phyloP scores from a whole-genome alignment of 2,888 invertebrate genomes.

The Tenthredo amoena region DNA sequence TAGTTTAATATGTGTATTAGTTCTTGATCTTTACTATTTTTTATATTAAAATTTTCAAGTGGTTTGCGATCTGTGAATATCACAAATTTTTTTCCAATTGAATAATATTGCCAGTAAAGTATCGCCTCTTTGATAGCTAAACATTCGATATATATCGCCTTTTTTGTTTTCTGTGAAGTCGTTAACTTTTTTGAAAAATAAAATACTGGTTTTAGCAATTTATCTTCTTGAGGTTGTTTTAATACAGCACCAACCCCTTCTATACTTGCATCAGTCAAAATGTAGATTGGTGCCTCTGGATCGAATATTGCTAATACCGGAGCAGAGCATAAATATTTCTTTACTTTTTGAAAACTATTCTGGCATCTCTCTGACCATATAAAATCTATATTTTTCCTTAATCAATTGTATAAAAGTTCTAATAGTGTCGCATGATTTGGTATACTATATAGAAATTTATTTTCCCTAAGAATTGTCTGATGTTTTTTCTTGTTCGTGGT shows the following conservation, averaged over 20 bases:
- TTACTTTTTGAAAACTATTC: constrained; percentile 38
- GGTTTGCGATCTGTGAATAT: constrained; percentile 60
- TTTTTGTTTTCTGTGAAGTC: constrained; percentile 35
- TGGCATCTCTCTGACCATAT: constrained; percentile 41
- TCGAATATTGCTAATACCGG: constrained; percentile 38
- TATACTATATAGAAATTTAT: constrained; percentile 19
- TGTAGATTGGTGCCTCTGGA: constrained; percentile 5
- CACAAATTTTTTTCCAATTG: constrained; percentile 59
- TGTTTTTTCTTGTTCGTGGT: constrained; percentile 55
- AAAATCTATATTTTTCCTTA: constrained; percentile 37
- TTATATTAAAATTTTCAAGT: constrained; percentile 61
- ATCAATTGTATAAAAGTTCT: constrained; percentile 26
- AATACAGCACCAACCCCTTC: not conserved
- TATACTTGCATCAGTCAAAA: constrained; percentile 37
- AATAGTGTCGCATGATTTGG: not conserved
- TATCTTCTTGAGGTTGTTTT: constrained; percentile 23
- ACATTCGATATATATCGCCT: constrained; percentile 44
- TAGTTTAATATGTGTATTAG: constrained; percentile 45
- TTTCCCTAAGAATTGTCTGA: constrained; percentile 49
- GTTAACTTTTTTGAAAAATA: constrained; percentile 12
- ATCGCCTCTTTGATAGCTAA: constrained; percentile 61
- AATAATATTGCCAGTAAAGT: constrained; percentile 60
- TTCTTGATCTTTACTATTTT: constrained; percentile 59
- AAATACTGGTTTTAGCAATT: constrained; percentile 15
- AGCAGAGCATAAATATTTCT: constrained; percentile 30